Evolutionary conservation across 2,888 invertebrate genomes (phyloP), one percentile per base, ranked within the genome.

Genomic region (Hypsopygia costalis): DNA sequence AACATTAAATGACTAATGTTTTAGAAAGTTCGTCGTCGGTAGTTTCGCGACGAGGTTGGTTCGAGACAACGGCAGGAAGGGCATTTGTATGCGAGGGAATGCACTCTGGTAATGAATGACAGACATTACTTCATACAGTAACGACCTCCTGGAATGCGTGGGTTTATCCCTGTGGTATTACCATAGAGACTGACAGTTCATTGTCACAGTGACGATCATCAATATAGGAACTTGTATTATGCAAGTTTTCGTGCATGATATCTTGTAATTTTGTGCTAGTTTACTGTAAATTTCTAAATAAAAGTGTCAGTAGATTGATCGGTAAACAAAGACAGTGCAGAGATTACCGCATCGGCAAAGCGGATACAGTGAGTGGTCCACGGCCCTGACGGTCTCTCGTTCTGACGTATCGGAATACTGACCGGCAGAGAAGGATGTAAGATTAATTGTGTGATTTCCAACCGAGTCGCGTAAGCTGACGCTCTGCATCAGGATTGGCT

Each of bases 21-120:
- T 60, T 76, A 70, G 69, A 76, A 75, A 73, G 69, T 67, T 59
- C n/a, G n/a, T n/a, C n/a, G n/a, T n/a, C 51, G 55, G 45, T 47
- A 40, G 35, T 34, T 16, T 41, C 41, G 34, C 40, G 43, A 12
- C 42, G 44, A 45, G 45, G 45, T 52, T 41, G 44, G 41, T 36
- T 45, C 35, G 40, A 40, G 43, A 16, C 41, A 55, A 44, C 52
- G 55, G 45, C 58, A 62, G 69, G 62, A 70, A 74, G 69, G 67
- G 66, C 69, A 74, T 73, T 78, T 68, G 78, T 78, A 76, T 80
- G 70, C 74, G 51, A 61, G 62, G 65, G 68, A 77, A 76, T 73
- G 74, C 76, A 71, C 70, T 55, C 51, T 56, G 47, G 58, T 76
- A 80, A 78, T 79, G 74, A 78, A 75, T 16, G 16, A 69, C 64